Evolutionary conservation across 2,797 vertebrate genomes (phyloP).

Genomic region (Rhinophrynus dorsalis): DNA sequence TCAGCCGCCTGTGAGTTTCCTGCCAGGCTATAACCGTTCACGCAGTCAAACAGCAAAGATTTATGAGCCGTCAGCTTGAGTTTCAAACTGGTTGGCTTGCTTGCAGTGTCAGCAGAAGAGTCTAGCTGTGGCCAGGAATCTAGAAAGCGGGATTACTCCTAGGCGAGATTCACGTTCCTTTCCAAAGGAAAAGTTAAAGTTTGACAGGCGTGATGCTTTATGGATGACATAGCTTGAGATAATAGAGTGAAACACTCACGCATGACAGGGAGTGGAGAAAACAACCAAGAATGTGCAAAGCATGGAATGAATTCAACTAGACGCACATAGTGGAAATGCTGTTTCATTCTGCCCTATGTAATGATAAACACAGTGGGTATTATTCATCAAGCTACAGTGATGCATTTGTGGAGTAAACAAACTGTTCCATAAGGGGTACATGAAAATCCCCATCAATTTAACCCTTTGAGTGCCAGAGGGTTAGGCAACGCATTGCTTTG

Average conservation of each 20-base stretch:
- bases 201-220: conserved; percentile 44
- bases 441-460: too few relatives aligned
- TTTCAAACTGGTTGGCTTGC: conserved; percentile 27
- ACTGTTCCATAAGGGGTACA: too few relatives aligned
- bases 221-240: conserved; percentile 47
- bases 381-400: too few relatives aligned
- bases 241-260: conserved; percentile 44
- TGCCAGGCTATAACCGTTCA: conserved; percentile 34
- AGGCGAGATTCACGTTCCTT: conserved; percentile 14
- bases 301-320: conserved; percentile 18
- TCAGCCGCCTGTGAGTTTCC: conserved; percentile 7
- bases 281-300: conserved; percentile 15
- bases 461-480: too few relatives aligned
- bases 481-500: too few relatives aligned
- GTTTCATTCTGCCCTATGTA: not conserved
- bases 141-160: conserved; percentile 26
- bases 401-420: too few relatives aligned
- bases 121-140: conserved; percentile 6
- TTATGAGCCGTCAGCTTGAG: conserved; percentile 41
- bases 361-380: conserved; percentile 7
- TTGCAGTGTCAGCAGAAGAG: conserved; percentile 45
- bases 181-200: conserved; percentile 33
- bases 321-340: not conserved
- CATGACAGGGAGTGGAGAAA: conserved; percentile 35
- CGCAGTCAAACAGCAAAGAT: conserved; percentile 40